Base-by-base conservation (phyloP, 1,140 invertebrate genomes). In the Heterodera carotae region DNA sequence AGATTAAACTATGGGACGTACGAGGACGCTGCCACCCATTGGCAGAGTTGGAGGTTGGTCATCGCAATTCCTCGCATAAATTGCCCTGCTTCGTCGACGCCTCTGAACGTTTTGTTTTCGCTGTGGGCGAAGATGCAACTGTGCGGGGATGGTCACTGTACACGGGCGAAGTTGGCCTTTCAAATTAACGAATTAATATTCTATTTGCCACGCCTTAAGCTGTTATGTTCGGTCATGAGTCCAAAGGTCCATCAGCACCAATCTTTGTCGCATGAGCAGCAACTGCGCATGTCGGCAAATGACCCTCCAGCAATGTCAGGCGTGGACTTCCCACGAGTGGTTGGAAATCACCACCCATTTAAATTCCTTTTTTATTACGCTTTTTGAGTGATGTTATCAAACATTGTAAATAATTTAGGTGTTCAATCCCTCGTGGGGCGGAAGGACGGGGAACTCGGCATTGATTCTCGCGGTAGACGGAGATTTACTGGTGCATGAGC, bases 1-100 rank as follows among this genome's bases (percentile, higher is more conserved):
- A 76, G 75, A 76, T 78, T 33, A 78, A 78, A 31, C 64, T 78
- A 29, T 78, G 71, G 71, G 77, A 78, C 53, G 68, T 67, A 43
- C 77, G 77, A 15, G 74, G 56, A 22, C 53, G 27, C 27, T 33
- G 56, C 22, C 48, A 34, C 8, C 48, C 56, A 5, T 12, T 78
- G 33, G 69, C 36, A 39, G 39, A 69, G 7, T 56, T 74, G 56
- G 72, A 74, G 56, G 15, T 22, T 29, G 77, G 77, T 25, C 77
- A 78, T 43, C 27, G 59, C 6, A 78, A 78, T 33, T 68, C 72
- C 25, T 78, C 77, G 15, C 77, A 78, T 31, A 78, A 78, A 77
- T 43, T 78, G 27, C 77, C 77, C 29, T 78, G 77, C 56, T 78
- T 78, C 36, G 77, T 78, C 27, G 77, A 78, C 62, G 76, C 71